A percentile compares a stretch with the other conserved stretches of the same genome.
phyloP scores from a whole-genome alignment of 2,797 vertebrate species.

The Lepilemur septentrionalis region DNA sequence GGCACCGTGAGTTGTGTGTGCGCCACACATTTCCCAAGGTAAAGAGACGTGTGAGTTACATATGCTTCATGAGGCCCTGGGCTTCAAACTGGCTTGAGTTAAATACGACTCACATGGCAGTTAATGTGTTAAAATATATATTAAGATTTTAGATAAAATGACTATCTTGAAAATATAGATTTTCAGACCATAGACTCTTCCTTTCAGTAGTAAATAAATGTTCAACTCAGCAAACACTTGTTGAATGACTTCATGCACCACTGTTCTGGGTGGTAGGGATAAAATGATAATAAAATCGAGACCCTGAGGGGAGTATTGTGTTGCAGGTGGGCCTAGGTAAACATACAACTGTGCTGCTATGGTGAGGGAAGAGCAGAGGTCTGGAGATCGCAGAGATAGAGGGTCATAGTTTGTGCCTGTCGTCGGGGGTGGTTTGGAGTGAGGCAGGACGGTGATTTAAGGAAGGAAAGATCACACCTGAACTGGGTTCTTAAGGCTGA shows the following conservation, averaged over 20 bases:
- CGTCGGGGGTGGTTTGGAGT: neutral
- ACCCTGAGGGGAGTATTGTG: neutral
- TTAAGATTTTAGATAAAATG: neutral
- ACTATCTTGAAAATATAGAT: neutral
- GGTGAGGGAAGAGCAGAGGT: neutral
- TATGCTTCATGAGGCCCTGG: no score
- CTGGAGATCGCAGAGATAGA: neutral
- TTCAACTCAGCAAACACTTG: neutral
- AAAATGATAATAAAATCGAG: neutral
- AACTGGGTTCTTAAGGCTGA: neutral
- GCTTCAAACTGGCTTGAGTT: no score
- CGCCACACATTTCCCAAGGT: no score
- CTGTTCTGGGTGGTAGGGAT: neutral
- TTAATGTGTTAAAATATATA: neutral
- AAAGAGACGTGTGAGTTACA: no score
- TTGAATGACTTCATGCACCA: neutral
- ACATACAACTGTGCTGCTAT: rapidly evolving
- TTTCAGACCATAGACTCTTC: neutral
- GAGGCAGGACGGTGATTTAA: neutral
- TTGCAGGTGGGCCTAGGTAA: neutral
- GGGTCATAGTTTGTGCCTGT: rapidly evolving
- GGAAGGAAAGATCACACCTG: neutral
- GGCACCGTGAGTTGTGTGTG: no score
- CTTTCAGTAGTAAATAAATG: neutral
- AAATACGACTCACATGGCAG: no score